phyloP scores from a whole-genome alignment of 2,113 vertebrate species.

The Irena cyanogastra region DNA sequence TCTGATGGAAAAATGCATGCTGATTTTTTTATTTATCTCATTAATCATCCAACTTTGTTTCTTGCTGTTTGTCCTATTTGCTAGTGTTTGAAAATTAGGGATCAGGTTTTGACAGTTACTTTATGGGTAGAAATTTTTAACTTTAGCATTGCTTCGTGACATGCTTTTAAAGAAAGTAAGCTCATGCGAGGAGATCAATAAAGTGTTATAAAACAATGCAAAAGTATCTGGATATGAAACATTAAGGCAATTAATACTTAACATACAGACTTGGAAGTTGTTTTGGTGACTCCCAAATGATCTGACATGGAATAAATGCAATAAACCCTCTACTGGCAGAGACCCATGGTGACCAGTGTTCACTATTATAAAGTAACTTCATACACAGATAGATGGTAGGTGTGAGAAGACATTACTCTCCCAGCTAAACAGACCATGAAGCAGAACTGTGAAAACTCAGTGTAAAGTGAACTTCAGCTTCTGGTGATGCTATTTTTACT shows the following conservation, averaged over 20 bases:
- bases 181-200: not conserved
- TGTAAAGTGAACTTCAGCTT: not conserved
- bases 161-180: not conserved
- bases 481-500: not conserved
- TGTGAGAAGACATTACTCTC: not conserved
- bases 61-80: not conserved
- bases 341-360: not conserved
- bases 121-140: not conserved
- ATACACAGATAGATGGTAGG: not conserved
- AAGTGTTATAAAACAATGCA: not conserved
- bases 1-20: not conserved
- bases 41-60: not conserved
- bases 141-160: not conserved
- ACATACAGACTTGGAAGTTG: not conserved
- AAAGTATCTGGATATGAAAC: not conserved
- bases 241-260: not conserved
- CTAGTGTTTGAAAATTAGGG: not conserved
- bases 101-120: not conserved
- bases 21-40: not conserved
- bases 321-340: not conserved
- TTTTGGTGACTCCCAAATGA: not conserved
- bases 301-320: not conserved
- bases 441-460: not conserved
- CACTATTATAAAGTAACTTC: not conserved
- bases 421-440: not conserved